phyloP scores from a whole-genome alignment of 2,113 vertebrate species.

The Xiphophorus couchianus region DNA sequence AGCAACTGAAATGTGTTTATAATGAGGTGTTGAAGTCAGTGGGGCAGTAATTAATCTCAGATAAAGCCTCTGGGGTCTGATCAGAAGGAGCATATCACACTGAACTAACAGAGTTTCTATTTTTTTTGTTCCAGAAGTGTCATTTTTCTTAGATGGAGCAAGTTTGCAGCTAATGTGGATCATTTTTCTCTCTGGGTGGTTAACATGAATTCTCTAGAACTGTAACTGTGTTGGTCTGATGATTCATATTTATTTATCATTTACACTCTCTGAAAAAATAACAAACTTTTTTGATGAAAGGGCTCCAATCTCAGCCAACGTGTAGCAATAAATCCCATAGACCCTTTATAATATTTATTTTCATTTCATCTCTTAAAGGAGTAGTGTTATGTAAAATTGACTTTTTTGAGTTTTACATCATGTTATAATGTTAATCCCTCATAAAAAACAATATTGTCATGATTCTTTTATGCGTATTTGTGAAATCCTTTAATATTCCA shows the following conservation, averaged over 20 bases:
- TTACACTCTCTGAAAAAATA: not conserved
- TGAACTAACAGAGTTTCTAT: constrained; percentile 10
- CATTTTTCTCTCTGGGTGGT: constrained; percentile 4
- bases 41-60: constrained; percentile 5
- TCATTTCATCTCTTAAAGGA: not conserved
- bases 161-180: not conserved
- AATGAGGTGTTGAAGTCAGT: constrained; percentile 25
- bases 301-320: not conserved
- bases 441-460: no score
- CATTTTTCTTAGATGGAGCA: not conserved
- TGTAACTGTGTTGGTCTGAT: constrained; percentile 8
- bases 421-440: no score
- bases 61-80: constrained; percentile 18
- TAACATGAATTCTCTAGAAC: not conserved
- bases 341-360: not conserved
- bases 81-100: constrained; percentile 26
- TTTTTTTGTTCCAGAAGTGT: constrained; percentile 22
- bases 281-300: not conserved
- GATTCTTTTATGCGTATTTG: no score
- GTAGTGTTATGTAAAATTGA: no score
- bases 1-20: not conserved
- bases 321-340: not conserved
- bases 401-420: no score
- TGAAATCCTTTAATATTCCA: no score
- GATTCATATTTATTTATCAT: not conserved